Evolutionary conservation across 2,888 invertebrate species (phyloP).

Genomic region (Prosopocoilus inquinatus): DNA sequence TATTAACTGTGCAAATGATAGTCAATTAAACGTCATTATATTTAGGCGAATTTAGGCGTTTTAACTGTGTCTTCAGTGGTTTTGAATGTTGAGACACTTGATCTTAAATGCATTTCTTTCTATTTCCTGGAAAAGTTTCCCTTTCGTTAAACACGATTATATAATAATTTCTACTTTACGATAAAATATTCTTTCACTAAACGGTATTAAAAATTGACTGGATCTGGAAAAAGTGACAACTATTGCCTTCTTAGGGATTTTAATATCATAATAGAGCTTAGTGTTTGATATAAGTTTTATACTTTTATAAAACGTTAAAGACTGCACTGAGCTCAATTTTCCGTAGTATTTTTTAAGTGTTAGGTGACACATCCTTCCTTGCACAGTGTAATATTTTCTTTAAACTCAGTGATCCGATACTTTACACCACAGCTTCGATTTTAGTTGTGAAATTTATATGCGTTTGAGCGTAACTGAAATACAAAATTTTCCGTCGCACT

Average conservation of each 20-base stretch:
- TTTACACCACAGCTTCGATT: too few relatives aligned
- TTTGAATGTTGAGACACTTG: neutral
- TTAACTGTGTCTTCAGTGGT: neutral
- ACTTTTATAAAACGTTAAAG: constrained; percentile 19
- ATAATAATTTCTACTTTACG: neutral
- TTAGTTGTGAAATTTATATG: too few relatives aligned
- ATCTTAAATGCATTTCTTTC: neutral
- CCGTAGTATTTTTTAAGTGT: constrained; percentile 3
- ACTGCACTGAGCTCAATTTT: constrained; percentile 21
- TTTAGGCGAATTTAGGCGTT: neutral
- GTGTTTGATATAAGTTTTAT: constrained; percentile 21
- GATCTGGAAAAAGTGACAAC: constrained; percentile 1
- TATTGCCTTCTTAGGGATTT: constrained; percentile 10
- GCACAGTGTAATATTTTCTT: too few relatives aligned
- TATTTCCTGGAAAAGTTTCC: neutral
- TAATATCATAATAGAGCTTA: constrained; percentile 15
- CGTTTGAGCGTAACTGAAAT: neutral
- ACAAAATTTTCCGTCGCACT: constrained; percentile 1
- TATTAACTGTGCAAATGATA: constrained; percentile 8
- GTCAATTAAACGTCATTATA: constrained; percentile 6
- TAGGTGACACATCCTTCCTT: neutral
- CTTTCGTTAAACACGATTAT: neutral
- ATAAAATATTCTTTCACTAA: neutral
- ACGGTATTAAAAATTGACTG: neutral
- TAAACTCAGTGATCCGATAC: too few relatives aligned